Percentiles rank a stretch among this genome's conserved stretches.
These are phyloP conservation scores for Phrynocephalus guinanensis DNA, from an alignment of 2,797 vertebrate species.

Conservation along the genomic window DNA sequence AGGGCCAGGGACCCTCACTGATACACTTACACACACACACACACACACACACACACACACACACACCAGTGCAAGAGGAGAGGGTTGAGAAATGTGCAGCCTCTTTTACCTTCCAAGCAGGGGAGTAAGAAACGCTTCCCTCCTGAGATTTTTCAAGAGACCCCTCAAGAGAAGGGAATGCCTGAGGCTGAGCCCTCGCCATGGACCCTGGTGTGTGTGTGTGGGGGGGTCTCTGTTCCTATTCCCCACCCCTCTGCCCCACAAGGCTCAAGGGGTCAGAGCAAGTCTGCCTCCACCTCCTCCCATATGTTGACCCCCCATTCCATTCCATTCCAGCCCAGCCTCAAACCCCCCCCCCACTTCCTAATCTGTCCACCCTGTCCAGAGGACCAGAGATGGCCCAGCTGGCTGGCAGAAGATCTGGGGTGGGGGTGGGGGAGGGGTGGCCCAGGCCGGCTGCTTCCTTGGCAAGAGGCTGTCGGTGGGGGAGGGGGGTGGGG, in stretches of 20 bases:
- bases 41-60: too few relatives aligned
- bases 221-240: too few relatives aligned
- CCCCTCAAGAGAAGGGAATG: too few relatives aligned
- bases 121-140: not conserved
- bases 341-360: rapidly evolving
- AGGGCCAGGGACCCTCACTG: too few relatives aligned
- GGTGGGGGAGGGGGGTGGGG: not conserved
- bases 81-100: too few relatives aligned
- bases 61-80: too few relatives aligned
- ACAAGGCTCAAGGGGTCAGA: not conserved
- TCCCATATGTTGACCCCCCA: not conserved
- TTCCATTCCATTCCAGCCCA: not conserved
- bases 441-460: not conserved
- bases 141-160: not conserved
- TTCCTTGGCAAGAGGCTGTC: constrained; percentile 62
- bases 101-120: not conserved
- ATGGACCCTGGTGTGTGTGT: too few relatives aligned
- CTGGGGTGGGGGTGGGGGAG: constrained; percentile 43
- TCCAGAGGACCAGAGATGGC: constrained; percentile 38
- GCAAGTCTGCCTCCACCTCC: rapidly evolving
- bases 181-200: too few relatives aligned
- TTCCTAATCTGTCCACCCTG: constrained; percentile 16
- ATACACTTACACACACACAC: too few relatives aligned
- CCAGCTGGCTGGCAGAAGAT: constrained; percentile 67
- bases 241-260: too few relatives aligned